Conservation (phyloP, 2,888 invertebrate genomes). For the Spodoptera exigua region DNA sequence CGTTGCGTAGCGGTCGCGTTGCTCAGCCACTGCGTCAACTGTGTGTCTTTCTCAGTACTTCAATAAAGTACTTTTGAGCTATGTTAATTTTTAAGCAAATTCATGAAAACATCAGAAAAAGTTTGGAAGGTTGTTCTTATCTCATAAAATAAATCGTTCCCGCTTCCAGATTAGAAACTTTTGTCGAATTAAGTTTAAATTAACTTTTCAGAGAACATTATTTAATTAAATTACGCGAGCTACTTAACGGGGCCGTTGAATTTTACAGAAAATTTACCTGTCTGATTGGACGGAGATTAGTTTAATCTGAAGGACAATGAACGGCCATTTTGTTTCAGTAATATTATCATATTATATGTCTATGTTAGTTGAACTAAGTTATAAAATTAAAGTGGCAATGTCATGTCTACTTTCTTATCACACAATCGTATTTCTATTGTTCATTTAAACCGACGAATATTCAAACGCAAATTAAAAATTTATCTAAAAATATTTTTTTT, state of each 20-base stretch:
- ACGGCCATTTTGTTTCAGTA: slow-evolving; percentile 21
- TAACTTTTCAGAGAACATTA: slow-evolving; percentile 53
- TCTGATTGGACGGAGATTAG: slow-evolving; percentile 35
- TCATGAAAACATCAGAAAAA: slow-evolving; percentile 24
- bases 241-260: slow-evolving; percentile 47
- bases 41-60: too few relatives aligned
- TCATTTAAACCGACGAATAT: too few relatives aligned
- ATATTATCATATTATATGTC: neutral
- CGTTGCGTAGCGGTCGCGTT: too few relatives aligned
- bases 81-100: slow-evolving; percentile 3
- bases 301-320: slow-evolving; percentile 16
- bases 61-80: too few relatives aligned
- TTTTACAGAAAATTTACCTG: slow-evolving; percentile 57
- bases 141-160: slow-evolving; percentile 50
- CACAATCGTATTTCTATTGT: too few relatives aligned
- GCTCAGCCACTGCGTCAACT: too few relatives aligned
- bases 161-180: slow-evolving; percentile 53
- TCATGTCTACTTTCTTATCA: too few relatives aligned
- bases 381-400: neutral
- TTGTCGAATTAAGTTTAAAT: slow-evolving; percentile 58
- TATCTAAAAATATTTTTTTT: too few relatives aligned
- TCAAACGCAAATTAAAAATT: too few relatives aligned
- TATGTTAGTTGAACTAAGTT: neutral
- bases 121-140: slow-evolving; percentile 26
- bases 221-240: slow-evolving; percentile 57